Conservation (phyloP, 2,797 vertebrate species). For the Enteromius viviparus region DNA sequence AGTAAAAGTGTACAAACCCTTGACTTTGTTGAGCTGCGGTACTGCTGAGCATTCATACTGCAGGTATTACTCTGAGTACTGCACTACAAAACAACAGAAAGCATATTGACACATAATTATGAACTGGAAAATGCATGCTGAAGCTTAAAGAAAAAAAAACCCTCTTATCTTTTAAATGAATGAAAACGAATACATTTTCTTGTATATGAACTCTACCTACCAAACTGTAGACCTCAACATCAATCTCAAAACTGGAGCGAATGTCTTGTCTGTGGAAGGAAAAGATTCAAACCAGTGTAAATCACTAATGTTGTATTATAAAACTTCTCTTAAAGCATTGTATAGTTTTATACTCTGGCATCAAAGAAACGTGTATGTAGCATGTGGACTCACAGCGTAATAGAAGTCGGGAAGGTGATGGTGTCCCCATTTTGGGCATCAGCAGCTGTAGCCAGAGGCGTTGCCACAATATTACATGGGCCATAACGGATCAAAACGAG, state of each 20-base stretch:
- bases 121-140: background rate
- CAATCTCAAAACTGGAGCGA: constrained; percentile 80
- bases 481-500: constrained; percentile 83
- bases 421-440: constrained; percentile 81
- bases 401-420: constrained; percentile 79
- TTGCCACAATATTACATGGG: constrained; percentile 77
- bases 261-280: constrained; percentile 74
- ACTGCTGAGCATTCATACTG: constrained; percentile 58
- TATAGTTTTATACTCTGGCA: background rate
- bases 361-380: background rate
- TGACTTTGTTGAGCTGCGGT: constrained; percentile 65
- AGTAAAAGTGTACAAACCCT: constrained; percentile 61
- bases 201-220: constrained; percentile 66
- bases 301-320: background rate
- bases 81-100: constrained; percentile 62
- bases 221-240: constrained; percentile 86
- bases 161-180: background rate
- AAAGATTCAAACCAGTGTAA: background rate
- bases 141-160: background rate
- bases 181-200: background rate
- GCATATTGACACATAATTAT: background rate
- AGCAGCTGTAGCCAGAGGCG: constrained; percentile 78
- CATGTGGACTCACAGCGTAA: constrained; percentile 75
- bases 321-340: background rate
- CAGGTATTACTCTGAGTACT: constrained; percentile 62